Percentiles rank a stretch among this genome's conserved stretches.
Evolutionary conservation across 2,113 vertebrate species (phyloP).

Genomic region (Pitta sordida): DNA sequence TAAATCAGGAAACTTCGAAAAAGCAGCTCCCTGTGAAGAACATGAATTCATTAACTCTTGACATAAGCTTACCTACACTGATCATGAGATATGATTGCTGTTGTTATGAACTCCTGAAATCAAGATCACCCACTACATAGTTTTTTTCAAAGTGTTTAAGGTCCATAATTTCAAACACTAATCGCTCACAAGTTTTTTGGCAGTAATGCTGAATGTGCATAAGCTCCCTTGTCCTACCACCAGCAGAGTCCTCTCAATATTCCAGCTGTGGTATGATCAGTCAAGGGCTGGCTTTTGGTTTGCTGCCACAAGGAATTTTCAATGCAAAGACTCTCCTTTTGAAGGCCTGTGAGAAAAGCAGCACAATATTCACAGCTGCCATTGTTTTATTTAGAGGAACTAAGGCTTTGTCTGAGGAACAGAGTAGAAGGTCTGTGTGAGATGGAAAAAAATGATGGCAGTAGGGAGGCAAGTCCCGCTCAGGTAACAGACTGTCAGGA

Average conservation of each 20-base stretch:
- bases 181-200: neutral
- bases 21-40: neutral
- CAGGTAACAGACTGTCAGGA: neutral
- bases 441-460: neutral
- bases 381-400: neutral
- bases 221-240: neutral
- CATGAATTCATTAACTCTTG: neutral
- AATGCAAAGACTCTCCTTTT: neutral
- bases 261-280: fast-evolving
- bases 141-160: neutral
- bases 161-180: neutral
- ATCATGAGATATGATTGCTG: neutral
- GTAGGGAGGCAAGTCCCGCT: neutral
- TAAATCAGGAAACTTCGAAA: neutral
- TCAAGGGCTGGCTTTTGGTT: neutral
- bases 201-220: neutral
- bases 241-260: neutral
- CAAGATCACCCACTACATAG: neutral
- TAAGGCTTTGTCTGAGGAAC: neutral
- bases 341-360: neutral
- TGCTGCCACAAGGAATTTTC: neutral
- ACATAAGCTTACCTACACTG: neutral
- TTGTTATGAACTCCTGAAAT: neutral
- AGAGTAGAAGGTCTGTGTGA: neutral
- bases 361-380: neutral